Evolutionary conservation across 2,888 invertebrate species (phyloP).

Genomic region (Epinotia demarniana): DNA sequence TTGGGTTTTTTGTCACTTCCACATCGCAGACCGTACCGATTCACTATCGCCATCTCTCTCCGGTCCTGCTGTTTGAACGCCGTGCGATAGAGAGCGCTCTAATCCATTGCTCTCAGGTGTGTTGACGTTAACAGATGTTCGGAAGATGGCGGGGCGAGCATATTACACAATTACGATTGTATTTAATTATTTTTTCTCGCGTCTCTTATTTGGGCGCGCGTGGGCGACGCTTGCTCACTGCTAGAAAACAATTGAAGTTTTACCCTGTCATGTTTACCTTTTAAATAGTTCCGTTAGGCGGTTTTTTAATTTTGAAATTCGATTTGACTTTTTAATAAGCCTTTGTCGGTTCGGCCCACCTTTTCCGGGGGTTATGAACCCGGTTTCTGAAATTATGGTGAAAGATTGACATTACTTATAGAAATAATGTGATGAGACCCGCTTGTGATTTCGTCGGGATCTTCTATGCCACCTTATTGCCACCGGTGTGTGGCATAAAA

Average conservation of each 20-base stretch:
- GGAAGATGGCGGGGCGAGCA: constrained; percentile 70
- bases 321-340: constrained; percentile 51
- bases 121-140: constrained; percentile 84
- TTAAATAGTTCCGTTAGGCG: constrained; percentile 61
- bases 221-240: constrained; percentile 64
- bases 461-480: too few species aligned
- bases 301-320: constrained; percentile 62
- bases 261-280: constrained; percentile 68
- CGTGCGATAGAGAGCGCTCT: constrained; percentile 58
- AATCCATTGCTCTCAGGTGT: constrained; percentile 74
- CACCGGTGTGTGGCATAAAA: too few species aligned
- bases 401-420: background rate
- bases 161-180: constrained; percentile 83
- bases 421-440: too few species aligned
- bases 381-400: constrained; percentile 3
- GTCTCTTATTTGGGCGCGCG: constrained; percentile 71
- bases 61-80: constrained; percentile 38
- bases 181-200: constrained; percentile 81
- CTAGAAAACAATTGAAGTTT: constrained; percentile 69
- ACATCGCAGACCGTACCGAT: constrained; percentile 68
- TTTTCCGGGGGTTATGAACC: constrained; percentile 36
- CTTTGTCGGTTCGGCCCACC: constrained; percentile 42
- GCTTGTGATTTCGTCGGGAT: too few species aligned
- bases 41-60: constrained; percentile 59
- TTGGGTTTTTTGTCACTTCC: constrained; percentile 84